A percentile compares a stretch with the other conserved stretches of the same genome.
phyloP scores from a whole-genome alignment of 2,888 invertebrate genomes.

The Anticlea derivata region DNA sequence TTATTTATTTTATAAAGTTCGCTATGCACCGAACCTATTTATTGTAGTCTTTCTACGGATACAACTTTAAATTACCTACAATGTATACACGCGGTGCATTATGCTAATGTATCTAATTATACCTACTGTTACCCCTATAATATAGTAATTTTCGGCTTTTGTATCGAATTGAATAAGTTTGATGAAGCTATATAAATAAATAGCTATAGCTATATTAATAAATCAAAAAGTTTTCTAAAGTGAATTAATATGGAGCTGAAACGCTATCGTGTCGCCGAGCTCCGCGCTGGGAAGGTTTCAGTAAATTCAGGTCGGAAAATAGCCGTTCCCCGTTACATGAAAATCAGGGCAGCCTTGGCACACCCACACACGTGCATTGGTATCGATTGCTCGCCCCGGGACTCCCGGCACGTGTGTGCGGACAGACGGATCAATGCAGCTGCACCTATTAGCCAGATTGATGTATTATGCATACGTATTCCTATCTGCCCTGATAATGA shows the following conservation, averaged over 20 bases:
- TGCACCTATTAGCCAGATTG: conserved; percentile 35
- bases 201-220: no score
- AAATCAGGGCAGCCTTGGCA: conserved; percentile 34
- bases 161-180: no score
- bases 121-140: conserved; percentile 17
- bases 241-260: no score
- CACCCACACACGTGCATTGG: conserved; percentile 31
- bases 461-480: conserved; percentile 32
- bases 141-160: conserved; percentile 2
- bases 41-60: no score
- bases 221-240: no score
- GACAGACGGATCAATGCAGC: conserved; percentile 39
- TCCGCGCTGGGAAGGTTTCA: conserved; percentile 12
- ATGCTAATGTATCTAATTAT: conserved; percentile 34
- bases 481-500: conserved; percentile 24
- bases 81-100: no score
- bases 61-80: no score
- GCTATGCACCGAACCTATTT: no score
- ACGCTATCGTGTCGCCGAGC: conserved; percentile 4
- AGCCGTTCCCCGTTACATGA: conserved; percentile 30
- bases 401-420: conserved; percentile 24
- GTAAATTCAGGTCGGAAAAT: conserved; percentile 16
- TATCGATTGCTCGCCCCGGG: conserved; percentile 34
- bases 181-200: no score
- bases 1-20: no score